phyloP scores from a whole-genome alignment of 2,888 invertebrate species.

The Athrips mouffetella region DNA sequence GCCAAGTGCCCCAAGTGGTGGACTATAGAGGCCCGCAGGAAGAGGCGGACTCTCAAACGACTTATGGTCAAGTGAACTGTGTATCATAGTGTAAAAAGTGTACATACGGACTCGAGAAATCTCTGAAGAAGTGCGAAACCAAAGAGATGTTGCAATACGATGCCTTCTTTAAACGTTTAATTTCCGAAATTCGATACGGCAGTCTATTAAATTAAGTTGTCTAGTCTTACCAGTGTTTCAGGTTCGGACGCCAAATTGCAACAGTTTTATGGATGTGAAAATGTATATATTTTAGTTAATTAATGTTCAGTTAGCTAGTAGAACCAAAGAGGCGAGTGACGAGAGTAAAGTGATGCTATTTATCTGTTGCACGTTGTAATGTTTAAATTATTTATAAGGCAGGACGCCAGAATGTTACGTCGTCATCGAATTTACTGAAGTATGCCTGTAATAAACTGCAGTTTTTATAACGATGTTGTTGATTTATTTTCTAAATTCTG shows the following conservation, averaged over 20 bases:
- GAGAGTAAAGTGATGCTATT: slow-evolving; percentile 59
- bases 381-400: slow-evolving; percentile 68
- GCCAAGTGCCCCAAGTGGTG: slow-evolving; percentile 31
- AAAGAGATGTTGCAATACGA: slow-evolving; percentile 57
- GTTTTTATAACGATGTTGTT: slow-evolving; percentile 39
- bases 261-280: slow-evolving; percentile 15
- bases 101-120: slow-evolving; percentile 22
- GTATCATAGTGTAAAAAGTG: slow-evolving; percentile 32
- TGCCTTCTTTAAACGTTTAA: slow-evolving; percentile 23
- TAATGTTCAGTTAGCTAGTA: slow-evolving; percentile 62
- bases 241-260: slow-evolving; percentile 12
- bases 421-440: slow-evolving; percentile 55
- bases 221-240: slow-evolving; percentile 14
- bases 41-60: slow-evolving; percentile 46
- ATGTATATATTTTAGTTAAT: slow-evolving; percentile 36
- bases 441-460: slow-evolving; percentile 58
- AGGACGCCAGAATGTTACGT: slow-evolving; percentile 37
- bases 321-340: slow-evolving; percentile 74
- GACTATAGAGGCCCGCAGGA: slow-evolving; percentile 33
- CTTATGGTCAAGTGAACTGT: slow-evolving; percentile 52
- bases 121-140: slow-evolving; percentile 54
- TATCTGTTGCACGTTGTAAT: slow-evolving; percentile 71
- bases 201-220: slow-evolving; percentile 10
- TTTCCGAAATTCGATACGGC: slow-evolving; percentile 1
- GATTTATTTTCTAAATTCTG: slow-evolving; percentile 32